Conservation (phyloP, 2,888 invertebrate species). For the Cephus sareptanus region DNA sequence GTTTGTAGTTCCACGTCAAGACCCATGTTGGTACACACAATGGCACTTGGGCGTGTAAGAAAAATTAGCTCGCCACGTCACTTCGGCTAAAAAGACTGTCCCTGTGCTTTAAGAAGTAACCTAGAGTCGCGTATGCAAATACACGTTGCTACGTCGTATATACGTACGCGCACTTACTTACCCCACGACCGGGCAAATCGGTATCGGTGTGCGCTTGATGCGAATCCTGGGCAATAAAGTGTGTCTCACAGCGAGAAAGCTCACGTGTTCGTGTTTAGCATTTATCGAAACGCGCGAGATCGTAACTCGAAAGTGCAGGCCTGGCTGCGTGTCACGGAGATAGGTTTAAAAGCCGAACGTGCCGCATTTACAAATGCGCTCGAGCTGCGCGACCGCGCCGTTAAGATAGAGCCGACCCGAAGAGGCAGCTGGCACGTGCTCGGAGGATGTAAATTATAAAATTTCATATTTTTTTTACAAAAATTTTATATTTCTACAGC, state of each 20-base stretch:
- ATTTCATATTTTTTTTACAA: neutral
- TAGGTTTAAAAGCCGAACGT: constrained; percentile 65
- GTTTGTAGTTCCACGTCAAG: neutral
- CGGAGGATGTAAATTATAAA: constrained; percentile 32
- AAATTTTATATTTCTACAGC: neutral
- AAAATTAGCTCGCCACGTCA: neutral
- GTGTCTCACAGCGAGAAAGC: constrained; percentile 59
- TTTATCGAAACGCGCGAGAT: constrained; percentile 64
- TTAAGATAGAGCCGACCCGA: constrained; percentile 20
- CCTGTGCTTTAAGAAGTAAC: neutral
- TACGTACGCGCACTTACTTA: neutral
- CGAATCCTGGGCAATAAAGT: constrained; percentile 56
- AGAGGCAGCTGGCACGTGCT: constrained; percentile 15
- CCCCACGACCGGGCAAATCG: neutral
- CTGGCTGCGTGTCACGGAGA: constrained; percentile 63
- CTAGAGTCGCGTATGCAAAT: neutral
- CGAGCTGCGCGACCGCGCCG: constrained; percentile 14
- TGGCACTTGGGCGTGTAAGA: constrained; percentile 10
- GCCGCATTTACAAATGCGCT: constrained; percentile 62
- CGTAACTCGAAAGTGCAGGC: constrained; percentile 63
- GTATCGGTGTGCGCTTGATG: constrained; percentile 19
- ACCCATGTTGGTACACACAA: constrained; percentile 14
- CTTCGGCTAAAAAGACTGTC: neutral
- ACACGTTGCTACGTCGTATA: neutral
- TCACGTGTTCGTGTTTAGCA: constrained; percentile 65